Evolutionary conservation across 2,797 vertebrate species (phyloP).

Genomic region (Ibycter americanus): DNA sequence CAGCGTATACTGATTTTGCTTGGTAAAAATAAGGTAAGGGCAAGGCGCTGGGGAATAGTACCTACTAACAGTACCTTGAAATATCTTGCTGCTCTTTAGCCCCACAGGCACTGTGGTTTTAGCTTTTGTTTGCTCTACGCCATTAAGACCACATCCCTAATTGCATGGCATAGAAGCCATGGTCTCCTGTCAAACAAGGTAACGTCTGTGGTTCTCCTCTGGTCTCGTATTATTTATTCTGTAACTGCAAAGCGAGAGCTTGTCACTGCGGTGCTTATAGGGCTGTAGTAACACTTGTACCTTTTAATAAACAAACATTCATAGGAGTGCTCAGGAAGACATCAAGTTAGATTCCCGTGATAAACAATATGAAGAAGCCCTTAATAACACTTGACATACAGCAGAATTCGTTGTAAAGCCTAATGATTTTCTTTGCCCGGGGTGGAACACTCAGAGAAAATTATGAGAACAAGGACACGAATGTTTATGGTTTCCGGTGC

Average conservation of each 20-base stretch:
- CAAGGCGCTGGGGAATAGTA: neutral
- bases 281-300: constrained; percentile 29
- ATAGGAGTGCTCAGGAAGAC: neutral
- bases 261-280: neutral
- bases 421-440: constrained; percentile 28
- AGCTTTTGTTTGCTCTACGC: neutral
- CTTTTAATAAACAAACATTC: constrained; percentile 43
- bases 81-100: neutral
- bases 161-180: neutral
- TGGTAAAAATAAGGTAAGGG: neutral
- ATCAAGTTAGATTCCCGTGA: neutral
- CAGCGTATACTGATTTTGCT: rapidly evolving
- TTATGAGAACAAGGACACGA: neutral
- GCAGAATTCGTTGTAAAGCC: constrained; percentile 16
- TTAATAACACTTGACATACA: constrained; percentile 10
- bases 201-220: neutral
- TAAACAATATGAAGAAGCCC: neutral
- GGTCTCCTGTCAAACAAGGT: neutral
- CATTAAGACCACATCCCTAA: neutral
- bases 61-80: neutral
- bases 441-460: neutral
- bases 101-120: neutral
- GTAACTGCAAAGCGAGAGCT: neutral
- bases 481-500: neutral
- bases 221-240: neutral